Evolutionary conservation across 2,113 vertebrate genomes (phyloP).

Genomic region (Propithecus coquereli): DNA sequence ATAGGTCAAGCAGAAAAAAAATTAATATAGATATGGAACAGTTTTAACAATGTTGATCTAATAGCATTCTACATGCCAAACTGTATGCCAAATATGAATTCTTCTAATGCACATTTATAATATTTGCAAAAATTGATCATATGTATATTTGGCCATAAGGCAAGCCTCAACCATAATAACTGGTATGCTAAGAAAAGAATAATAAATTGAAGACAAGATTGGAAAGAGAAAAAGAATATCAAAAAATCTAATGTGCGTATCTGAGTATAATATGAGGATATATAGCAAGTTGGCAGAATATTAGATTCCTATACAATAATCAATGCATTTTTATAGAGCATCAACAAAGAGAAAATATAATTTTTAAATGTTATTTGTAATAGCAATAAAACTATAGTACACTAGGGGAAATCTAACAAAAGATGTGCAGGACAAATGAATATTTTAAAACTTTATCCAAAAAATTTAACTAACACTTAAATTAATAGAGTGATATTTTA

Average conservation of each 20-base stretch:
- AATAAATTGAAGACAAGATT: not conserved
- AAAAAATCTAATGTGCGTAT: not conserved
- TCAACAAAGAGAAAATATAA: not conserved
- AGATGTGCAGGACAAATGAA: not conserved
- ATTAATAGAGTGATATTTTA: not conserved
- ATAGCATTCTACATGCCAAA: not conserved
- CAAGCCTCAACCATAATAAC: not conserved
- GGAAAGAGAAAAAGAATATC: not conserved
- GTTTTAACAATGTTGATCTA: not conserved
- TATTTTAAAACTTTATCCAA: slow-evolving; percentile 19
- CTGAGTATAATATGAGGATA: not conserved
- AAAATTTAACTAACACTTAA: not conserved
- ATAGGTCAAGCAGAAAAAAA: not conserved
- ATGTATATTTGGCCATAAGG: not conserved
- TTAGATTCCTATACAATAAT: not conserved
- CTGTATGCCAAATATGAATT: not conserved
- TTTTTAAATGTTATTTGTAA: not conserved
- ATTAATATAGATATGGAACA: not conserved
- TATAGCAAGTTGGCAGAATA: not conserved
- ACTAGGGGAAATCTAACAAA: not conserved
- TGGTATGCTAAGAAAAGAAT: not conserved
- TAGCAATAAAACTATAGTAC: not conserved
- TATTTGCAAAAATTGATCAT: not conserved
- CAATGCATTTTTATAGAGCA: not conserved
- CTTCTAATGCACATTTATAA: not conserved